Base-by-base conservation (phyloP, 2,113 vertebrate genomes). In the Empidonax traillii region DNA sequence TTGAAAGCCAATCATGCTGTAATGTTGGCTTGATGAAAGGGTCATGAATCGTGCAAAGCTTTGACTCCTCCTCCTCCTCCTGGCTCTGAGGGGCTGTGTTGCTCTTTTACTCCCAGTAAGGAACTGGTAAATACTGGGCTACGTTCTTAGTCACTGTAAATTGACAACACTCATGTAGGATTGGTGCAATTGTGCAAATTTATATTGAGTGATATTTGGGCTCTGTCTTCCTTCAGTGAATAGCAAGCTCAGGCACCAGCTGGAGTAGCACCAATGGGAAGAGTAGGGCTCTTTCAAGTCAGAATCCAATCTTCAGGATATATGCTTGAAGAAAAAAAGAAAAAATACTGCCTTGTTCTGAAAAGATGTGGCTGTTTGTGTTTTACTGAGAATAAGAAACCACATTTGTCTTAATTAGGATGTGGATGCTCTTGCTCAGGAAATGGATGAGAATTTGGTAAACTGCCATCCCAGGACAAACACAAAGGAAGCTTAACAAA, bases 161-260 rank as follows among this genome's bases (percentile, higher is more conserved):
- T 30, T 53, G 11, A 12, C 14, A 58, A 37, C 0, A 0, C 14
- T 66, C 3, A 0, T 39, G 31, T n/a, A 83, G 37, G 68, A 22
- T 17, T 37, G 22, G 14, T 87, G 59, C 25, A 56, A 14, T 68
- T 72, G 21, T 28, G 20, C 30, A 65, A 46, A 15, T 63, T 82
- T 75, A 52, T 20, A 52, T 18, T 1, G 6, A 47, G 27, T 12
- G 14, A 43, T 35, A 8, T 39, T 56, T 79, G 41, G 24, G 20
- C 55, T 90, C 7, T 49, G 68, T 15, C 62, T 90, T 86, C 35
- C 51, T 87, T 35, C 37, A 4, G 11, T 37, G 37, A 80, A 9
- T 14, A 47, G 8, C 22, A 59, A 78, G 43, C 6, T 92, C 33
- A 55, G 28, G 31, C 59, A 72, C 30, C 20, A 53, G 24, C 25